Conservation (phyloP, 2,797 vertebrate genomes). For the Notamacropus eugenii region DNA sequence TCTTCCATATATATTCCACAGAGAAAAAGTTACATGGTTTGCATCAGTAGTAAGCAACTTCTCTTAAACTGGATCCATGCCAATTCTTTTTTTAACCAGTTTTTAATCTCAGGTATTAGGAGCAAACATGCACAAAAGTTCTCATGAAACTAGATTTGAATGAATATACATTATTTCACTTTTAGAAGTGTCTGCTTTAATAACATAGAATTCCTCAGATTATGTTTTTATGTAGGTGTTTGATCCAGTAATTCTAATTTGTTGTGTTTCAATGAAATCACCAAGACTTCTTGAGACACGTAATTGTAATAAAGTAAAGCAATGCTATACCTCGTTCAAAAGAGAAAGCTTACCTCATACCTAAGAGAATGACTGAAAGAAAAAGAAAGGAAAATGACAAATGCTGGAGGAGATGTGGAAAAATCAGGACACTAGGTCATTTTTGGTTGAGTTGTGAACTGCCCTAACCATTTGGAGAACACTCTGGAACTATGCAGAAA, state of each 20-base stretch:
- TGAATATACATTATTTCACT: background rate
- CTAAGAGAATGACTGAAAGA: background rate
- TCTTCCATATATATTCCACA: background rate
- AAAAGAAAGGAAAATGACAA: background rate
- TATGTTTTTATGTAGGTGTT: background rate
- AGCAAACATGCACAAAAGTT: background rate
- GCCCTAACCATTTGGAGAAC: background rate
- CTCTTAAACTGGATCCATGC: background rate
- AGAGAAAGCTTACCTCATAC: background rate
- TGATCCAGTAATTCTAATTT: background rate
- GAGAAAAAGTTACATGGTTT: background rate
- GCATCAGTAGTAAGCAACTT: background rate
- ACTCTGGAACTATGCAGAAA: background rate
- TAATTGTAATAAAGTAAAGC: background rate
- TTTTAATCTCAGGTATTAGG: background rate
- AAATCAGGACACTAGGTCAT: background rate
- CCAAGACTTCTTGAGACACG: background rate
- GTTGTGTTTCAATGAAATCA: background rate
- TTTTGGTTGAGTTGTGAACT: background rate
- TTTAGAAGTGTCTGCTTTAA: background rate
- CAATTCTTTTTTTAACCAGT: background rate
- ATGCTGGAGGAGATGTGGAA: background rate
- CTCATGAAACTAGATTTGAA: background rate
- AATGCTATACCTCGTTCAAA: background rate
- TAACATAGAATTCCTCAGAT: background rate